Evolutionary conservation across 1,140 invertebrate genomes (phyloP).

Genomic region (Papilio aristodemus): DNA sequence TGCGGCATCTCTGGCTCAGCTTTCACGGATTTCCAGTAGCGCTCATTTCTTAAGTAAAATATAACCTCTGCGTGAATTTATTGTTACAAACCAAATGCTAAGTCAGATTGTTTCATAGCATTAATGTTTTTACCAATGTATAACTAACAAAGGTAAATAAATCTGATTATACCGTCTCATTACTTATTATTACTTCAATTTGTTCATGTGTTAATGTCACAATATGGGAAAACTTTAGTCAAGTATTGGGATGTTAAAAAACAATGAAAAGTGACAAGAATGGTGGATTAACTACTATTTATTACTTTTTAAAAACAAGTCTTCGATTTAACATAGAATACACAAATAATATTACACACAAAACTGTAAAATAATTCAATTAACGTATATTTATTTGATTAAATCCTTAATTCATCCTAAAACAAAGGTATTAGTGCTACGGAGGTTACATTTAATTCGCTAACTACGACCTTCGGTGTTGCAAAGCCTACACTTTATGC

Average conservation of each 20-base stretch:
- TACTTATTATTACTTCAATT: conserved; percentile 41
- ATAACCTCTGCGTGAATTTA: conserved; percentile 60
- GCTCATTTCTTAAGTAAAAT: conserved; percentile 43
- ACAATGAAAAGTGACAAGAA: not conserved
- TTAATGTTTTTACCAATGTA: conserved; percentile 80
- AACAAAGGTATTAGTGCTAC: conserved; percentile 18
- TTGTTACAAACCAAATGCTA: conserved; percentile 76
- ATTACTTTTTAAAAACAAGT: conserved; percentile 30
- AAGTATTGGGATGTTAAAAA: conserved; percentile 5
- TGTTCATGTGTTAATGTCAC: conserved; percentile 2
- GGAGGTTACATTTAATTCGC: conserved; percentile 16
- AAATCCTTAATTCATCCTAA: not conserved
- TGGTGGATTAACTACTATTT: conserved; percentile 27
- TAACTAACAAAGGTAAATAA: conserved; percentile 79
- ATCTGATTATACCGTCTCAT: conserved; percentile 73
- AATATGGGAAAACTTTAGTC: not conserved
- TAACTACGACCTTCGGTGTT: conserved; percentile 35
- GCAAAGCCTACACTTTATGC: conserved; percentile 44
- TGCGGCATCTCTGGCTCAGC: conserved; percentile 37
- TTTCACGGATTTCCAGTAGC: conserved; percentile 53
- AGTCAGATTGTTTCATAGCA: conserved; percentile 78
- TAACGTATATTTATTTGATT: conserved; percentile 1
- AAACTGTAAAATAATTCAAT: conserved; percentile 27
- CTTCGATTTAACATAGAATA: conserved; percentile 28
- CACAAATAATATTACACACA: conserved; percentile 29